Evolutionary conservation across 2,113 vertebrate species (phyloP).

Genomic region (Eudyptes chrysolophus): DNA sequence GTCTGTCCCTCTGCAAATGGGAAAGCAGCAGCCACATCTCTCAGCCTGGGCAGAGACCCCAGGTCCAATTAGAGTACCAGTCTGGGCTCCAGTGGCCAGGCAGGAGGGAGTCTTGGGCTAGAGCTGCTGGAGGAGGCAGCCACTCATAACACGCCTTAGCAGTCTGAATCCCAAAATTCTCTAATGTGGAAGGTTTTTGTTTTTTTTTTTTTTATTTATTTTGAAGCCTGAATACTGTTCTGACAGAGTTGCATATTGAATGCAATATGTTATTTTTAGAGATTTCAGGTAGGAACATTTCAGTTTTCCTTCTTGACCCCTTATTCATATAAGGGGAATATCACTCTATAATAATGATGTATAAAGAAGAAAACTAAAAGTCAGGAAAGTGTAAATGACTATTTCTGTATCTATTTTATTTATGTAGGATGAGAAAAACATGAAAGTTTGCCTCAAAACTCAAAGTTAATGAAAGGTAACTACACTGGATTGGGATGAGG

Average conservation of each 20-base stretch:
- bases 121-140: neutral
- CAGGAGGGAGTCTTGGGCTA: neutral
- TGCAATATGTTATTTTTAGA: neutral
- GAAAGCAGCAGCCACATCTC: neutral
- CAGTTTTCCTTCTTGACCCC: neutral
- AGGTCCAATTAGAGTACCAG: neutral
- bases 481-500: neutral
- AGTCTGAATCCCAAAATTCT: neutral
- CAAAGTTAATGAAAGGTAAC: neutral
- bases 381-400: neutral
- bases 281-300: neutral
- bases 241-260: neutral
- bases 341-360: neutral
- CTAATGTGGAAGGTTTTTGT: neutral
- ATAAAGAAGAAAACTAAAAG: neutral
- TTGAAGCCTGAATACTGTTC: neutral
- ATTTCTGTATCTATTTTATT: neutral
- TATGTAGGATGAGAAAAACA: neutral
- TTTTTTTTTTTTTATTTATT: neutral
- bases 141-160: neutral
- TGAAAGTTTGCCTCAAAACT: neutral
- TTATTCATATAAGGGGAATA: neutral
- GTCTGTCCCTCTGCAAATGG: neutral
- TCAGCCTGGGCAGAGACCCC: neutral
- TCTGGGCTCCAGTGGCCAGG: neutral